These are phyloP conservation scores for Parnassius smintheus DNA, from an alignment of 2,888 invertebrate species.

Conservation along the genomic window DNA sequence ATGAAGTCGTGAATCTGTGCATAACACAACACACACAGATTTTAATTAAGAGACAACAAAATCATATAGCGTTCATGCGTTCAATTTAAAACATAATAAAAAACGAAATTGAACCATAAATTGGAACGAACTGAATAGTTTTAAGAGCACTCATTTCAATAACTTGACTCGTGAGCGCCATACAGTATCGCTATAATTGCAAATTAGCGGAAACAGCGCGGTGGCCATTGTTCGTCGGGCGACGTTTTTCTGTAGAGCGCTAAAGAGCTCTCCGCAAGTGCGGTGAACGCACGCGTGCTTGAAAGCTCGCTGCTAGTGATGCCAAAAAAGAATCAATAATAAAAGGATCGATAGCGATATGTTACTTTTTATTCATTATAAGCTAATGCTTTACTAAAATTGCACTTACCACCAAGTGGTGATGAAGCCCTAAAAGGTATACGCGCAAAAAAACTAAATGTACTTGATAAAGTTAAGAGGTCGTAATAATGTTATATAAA, in stretches of 20 bases:
- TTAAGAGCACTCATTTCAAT: slow-evolving; percentile 10
- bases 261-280: slow-evolving; percentile 2
- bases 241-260: slow-evolving; percentile 13
- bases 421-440: too few relatives aligned
- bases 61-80: background rate
- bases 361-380: too few relatives aligned
- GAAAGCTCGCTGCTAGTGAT: slow-evolving; percentile 7
- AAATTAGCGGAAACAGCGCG: slow-evolving; percentile 26
- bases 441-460: too few relatives aligned
- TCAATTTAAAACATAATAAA: background rate
- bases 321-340: background rate
- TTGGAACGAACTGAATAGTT: background rate
- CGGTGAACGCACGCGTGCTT: slow-evolving; percentile 12
- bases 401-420: too few relatives aligned
- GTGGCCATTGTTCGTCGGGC: slow-evolving; percentile 18
- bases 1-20: too few relatives aligned
- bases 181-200: slow-evolving; percentile 20
- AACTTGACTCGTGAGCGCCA: slow-evolving; percentile 4
- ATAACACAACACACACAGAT: too few relatives aligned
- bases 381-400: too few relatives aligned
- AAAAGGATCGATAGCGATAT: too few relatives aligned
- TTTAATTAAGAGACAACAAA: background rate
- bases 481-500: too few relatives aligned
- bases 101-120: background rate
- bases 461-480: too few relatives aligned